phyloP scores from a whole-genome alignment of 2,797 vertebrate genomes.

The Protonibea diacanthus region DNA sequence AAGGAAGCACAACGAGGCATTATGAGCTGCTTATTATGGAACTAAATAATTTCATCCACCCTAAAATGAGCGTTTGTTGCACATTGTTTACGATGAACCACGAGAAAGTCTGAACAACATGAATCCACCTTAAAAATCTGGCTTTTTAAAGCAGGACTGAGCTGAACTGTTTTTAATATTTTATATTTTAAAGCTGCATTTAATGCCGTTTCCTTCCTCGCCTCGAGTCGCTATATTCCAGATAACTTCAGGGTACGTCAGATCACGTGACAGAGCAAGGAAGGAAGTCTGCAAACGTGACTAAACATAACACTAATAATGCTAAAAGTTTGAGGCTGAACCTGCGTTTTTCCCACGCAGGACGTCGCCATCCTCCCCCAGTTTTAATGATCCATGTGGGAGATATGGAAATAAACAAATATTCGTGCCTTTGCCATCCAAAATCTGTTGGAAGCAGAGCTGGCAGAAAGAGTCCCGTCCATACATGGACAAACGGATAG shows the following conservation, averaged over 20 bases:
- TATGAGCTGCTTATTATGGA: constrained; percentile 24
- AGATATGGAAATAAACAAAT: neutral
- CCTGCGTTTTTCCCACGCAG: neutral
- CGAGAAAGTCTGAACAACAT: neutral
- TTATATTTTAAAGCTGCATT: too few relatives aligned
- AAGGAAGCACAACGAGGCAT: constrained; percentile 37
- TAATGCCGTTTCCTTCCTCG: too few relatives aligned
- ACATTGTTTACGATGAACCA: neutral
- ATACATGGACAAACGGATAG: neutral
- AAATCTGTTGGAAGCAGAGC: too few relatives aligned
- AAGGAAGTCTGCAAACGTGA: too few relatives aligned
- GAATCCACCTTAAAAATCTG: neutral
- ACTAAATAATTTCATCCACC: neutral
- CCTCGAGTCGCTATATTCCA: too few relatives aligned
- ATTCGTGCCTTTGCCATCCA: too few relatives aligned
- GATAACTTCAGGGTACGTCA: too few relatives aligned
- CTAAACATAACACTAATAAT: too few relatives aligned
- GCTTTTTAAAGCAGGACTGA: neutral
- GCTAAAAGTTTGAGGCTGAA: neutral
- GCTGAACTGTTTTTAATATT: too few relatives aligned
- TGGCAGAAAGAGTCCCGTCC: too few relatives aligned
- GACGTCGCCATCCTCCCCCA: neutral
- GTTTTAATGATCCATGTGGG: neutral
- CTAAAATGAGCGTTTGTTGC: neutral
- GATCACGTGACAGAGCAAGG: too few relatives aligned